Evolutionary conservation across 1,140 invertebrate species (phyloP).

Genomic region (Conopomorpha cramerella): DNA sequence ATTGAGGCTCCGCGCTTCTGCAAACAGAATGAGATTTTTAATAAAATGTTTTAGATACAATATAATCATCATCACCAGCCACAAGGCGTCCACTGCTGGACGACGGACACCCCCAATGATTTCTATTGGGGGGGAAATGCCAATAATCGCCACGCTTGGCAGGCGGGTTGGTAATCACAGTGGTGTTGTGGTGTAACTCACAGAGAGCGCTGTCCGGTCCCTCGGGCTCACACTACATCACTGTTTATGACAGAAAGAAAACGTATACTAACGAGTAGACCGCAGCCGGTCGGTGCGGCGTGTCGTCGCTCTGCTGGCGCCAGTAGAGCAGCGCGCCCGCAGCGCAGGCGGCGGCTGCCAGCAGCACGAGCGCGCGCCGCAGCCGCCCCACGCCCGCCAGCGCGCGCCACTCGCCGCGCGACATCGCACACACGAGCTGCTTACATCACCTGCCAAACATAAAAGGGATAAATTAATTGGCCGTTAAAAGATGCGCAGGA

Average conservation of each 20-base stretch:
- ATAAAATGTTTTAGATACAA: too few species aligned
- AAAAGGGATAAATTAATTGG: slow-evolving; percentile 6
- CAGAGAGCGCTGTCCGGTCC: too few species aligned
- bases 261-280: slow-evolving; percentile 27
- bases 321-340: slow-evolving; percentile 45
- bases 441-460: slow-evolving; percentile 10
- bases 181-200: too few species aligned
- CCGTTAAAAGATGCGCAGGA: too few species aligned
- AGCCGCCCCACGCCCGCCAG: slow-evolving; percentile 32
- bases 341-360: slow-evolving; percentile 34
- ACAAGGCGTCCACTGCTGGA: too few species aligned
- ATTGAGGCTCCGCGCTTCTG: slow-evolving; percentile 42
- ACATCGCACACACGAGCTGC: slow-evolving; percentile 31
- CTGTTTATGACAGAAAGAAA: not conserved
- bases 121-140: too few species aligned
- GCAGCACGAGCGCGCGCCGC: slow-evolving; percentile 30
- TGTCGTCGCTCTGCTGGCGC: slow-evolving; percentile 37
- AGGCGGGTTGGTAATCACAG: too few species aligned
- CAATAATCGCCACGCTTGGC: too few species aligned
- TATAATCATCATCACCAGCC: too few species aligned
- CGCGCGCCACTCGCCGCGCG: slow-evolving; percentile 19
- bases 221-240: not conserved
- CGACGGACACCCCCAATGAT: too few species aligned
- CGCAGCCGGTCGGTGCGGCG: slow-evolving; percentile 23
- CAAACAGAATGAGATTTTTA: too few species aligned